These are phyloP conservation scores for Chrysopilus asiliformis DNA, from an alignment of 2,888 invertebrate genomes.

Conservation along the genomic window DNA sequence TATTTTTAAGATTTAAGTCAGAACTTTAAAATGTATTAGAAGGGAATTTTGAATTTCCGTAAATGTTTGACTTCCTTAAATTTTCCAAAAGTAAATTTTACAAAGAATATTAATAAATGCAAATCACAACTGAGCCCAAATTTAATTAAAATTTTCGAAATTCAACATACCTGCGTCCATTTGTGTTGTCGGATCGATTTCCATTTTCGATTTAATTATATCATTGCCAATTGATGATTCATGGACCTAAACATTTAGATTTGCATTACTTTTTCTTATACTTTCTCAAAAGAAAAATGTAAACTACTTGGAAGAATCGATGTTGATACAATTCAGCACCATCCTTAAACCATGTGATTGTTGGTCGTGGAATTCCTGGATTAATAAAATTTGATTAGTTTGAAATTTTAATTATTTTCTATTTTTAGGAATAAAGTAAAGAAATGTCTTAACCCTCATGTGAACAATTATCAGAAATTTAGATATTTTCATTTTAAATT, in stretches of 20 bases:
- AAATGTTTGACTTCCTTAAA: too few relatives aligned
- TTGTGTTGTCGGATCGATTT: constrained; percentile 89
- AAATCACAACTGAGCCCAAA: too few relatives aligned
- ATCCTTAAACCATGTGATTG: constrained; percentile 93
- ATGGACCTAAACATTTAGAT: constrained; percentile 60
- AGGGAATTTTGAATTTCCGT: too few relatives aligned
- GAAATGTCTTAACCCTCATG: too few relatives aligned
- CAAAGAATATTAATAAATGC: too few relatives aligned
- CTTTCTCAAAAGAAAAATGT: background rate
- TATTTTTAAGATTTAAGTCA: too few relatives aligned
- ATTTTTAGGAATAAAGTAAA: too few relatives aligned
- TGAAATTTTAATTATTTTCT: background rate
- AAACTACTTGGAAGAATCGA: constrained; percentile 64
- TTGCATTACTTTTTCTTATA: background rate
- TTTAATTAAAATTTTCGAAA: background rate
- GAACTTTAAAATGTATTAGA: too few relatives aligned
- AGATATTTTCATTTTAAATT: too few relatives aligned
- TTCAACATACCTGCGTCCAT: constrained; percentile 68
- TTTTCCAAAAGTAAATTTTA: too few relatives aligned
- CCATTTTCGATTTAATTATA: constrained; percentile 79
- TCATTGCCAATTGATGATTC: constrained; percentile 72
- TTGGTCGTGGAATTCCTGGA: constrained; percentile 57
- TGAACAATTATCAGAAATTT: too few relatives aligned
- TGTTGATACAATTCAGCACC: constrained; percentile 87
- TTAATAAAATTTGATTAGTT: background rate